A percentile compares a stretch with the other conserved stretches of the same genome.
phyloP scores from a whole-genome alignment of 1,140 invertebrate species.

The Temnothorax curvispinosus region DNA sequence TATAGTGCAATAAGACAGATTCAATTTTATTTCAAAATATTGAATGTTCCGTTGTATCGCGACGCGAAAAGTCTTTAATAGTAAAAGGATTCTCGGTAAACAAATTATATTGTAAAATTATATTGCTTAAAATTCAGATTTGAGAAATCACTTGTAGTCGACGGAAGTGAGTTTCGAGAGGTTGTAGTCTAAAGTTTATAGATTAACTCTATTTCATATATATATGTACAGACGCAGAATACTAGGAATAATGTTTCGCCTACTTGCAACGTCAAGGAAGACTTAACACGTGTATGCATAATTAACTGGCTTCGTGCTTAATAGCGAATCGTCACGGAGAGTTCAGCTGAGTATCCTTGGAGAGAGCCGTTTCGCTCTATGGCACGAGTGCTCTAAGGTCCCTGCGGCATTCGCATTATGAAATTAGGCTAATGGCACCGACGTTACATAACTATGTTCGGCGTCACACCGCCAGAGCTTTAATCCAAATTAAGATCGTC shows the following conservation, averaged over 20 bases:
- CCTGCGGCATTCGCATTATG: constrained; percentile 34
- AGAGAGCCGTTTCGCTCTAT: constrained; percentile 33
- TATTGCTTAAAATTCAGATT: not conserved
- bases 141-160: not conserved
- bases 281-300: constrained; percentile 40
- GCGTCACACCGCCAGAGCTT: not conserved
- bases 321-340: constrained; percentile 51
- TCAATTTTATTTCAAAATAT: not conserved
- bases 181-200: not conserved
- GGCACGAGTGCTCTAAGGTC: constrained; percentile 25
- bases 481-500: constrained; percentile 42
- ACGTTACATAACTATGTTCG: constrained; percentile 24
- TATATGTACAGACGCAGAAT: not conserved
- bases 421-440: constrained; percentile 57
- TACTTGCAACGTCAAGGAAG: constrained; percentile 18
- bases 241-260: not conserved
- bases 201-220: not conserved
- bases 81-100: not conserved
- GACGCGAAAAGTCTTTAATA: not conserved
- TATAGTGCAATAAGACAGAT: not conserved
- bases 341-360: constrained; percentile 46
- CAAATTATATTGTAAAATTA: not conserved
- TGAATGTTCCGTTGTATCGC: not conserved
- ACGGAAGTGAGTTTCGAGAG: not conserved
- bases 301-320: constrained; percentile 55